Percentiles rank a stretch among this genome's conserved stretches.
Evolutionary conservation across 2,113 vertebrate species (phyloP).

Genomic region (Sinocyclocheilus rhinocerous): DNA sequence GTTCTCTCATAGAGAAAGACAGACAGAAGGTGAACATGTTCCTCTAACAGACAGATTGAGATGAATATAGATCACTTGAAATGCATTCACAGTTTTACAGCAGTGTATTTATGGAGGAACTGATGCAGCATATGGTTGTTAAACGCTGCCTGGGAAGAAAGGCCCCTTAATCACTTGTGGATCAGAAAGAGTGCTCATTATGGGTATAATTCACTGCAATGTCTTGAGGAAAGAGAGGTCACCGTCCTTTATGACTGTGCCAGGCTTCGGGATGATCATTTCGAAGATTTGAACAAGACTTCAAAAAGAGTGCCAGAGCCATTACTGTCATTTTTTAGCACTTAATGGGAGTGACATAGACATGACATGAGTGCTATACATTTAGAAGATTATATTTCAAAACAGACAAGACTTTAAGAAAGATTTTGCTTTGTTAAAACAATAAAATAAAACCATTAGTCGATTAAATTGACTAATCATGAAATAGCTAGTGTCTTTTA

Average conservation of each 20-base stretch:
- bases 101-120: conserved; percentile 22
- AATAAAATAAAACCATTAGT: too few relatives aligned
- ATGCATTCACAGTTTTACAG: conserved; percentile 17
- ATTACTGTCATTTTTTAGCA: not conserved
- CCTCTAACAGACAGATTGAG: conserved; percentile 21
- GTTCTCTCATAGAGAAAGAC: not conserved
- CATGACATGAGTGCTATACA: not conserved
- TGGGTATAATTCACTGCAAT: conserved; percentile 28
- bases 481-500: not conserved
- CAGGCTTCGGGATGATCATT: not conserved
- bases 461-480: not conserved
- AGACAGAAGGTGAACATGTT: conserved; percentile 1
- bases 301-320: not conserved
- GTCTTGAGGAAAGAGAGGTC: conserved; percentile 2
- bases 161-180: not conserved
- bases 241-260: not conserved
- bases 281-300: not conserved
- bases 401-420: not conserved
- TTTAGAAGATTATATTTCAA: not conserved
- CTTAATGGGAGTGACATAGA: not conserved
- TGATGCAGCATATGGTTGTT: conserved; percentile 6
- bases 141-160: not conserved
- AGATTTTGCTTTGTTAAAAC: too few relatives aligned
- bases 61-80: conserved; percentile 5
- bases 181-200: conserved; percentile 16